These are phyloP conservation scores for Serranus cabrilla DNA, from an alignment of 2,797 vertebrate species.

Conservation along the genomic window DNA sequence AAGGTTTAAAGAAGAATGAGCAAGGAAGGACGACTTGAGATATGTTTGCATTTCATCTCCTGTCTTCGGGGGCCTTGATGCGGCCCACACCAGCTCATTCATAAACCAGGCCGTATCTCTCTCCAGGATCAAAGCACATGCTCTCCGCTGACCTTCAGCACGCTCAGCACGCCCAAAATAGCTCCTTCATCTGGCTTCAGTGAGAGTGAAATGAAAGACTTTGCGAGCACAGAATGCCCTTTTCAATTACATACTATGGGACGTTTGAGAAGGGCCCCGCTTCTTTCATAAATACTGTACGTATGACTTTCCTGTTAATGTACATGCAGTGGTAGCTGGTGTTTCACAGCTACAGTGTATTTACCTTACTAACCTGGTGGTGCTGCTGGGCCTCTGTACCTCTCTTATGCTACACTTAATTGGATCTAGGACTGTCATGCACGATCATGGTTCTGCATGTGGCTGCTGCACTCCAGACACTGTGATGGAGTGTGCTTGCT, in stretches of 20 bases:
- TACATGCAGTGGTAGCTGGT: background rate
- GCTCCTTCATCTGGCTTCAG: constrained; percentile 65
- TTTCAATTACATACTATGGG: constrained; percentile 44
- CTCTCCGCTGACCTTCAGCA: constrained; percentile 67
- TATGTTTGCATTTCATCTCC: constrained; percentile 23
- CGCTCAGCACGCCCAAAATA: constrained; percentile 53
- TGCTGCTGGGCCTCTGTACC: too few relatives aligned
- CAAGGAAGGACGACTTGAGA: constrained; percentile 14
- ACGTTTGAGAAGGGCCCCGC: background rate
- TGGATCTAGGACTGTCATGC: background rate
- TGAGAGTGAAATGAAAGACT: constrained; percentile 65
- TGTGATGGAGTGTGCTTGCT: background rate
- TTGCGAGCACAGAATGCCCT: constrained; percentile 18
- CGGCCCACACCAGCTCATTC: constrained; percentile 41
- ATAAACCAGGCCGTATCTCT: constrained; percentile 45
- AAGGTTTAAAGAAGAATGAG: background rate
- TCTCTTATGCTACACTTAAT: background rate
- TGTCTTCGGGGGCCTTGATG: constrained; percentile 28
- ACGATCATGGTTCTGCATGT: background rate
- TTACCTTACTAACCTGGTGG: background rate
- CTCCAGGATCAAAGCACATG: constrained; percentile 66
- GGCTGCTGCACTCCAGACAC: background rate
- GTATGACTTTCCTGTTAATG: background rate
- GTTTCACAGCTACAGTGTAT: background rate
- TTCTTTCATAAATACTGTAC: constrained; percentile 1